Evolutionary conservation across 2,797 vertebrate genomes (phyloP).

Genomic region (Lithobates pipiens): DNA sequence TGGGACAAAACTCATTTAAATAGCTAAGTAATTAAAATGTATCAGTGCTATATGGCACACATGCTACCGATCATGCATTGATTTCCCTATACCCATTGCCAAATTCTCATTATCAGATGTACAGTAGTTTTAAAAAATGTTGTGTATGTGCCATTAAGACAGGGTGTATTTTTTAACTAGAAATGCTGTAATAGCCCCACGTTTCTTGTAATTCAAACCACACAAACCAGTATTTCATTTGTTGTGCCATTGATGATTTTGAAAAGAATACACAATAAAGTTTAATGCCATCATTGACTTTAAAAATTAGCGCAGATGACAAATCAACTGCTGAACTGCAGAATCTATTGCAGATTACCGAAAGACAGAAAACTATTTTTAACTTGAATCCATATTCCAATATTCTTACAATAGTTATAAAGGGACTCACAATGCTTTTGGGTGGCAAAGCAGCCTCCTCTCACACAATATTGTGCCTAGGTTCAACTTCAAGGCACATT

Average conservation of each 20-base stretch:
- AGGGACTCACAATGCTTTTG: too few relatives aligned
- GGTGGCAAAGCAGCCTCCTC: too few relatives aligned
- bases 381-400: background rate
- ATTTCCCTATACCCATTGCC: background rate
- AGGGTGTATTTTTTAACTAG: background rate
- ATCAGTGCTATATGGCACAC: constrained; percentile 66
- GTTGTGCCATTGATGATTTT: background rate
- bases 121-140: background rate
- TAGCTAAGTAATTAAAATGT: constrained; percentile 83
- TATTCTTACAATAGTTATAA: too few relatives aligned
- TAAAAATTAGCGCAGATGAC: background rate
- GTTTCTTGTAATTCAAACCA: too few relatives aligned
- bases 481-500: too few relatives aligned
- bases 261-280: background rate
- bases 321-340: background rate
- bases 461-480: too few relatives aligned
- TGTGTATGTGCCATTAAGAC: background rate
- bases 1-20: constrained; percentile 77
- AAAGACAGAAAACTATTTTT: background rate
- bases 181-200: background rate
- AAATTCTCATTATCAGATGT: constrained; percentile 10
- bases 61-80: constrained; percentile 4
- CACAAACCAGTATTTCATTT: background rate
- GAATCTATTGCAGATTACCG: background rate
- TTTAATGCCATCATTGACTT: background rate